Percentiles rank a stretch among this genome's conserved stretches.
Evolutionary conservation across 2,888 invertebrate species (phyloP).

Genomic region (Perizoma flavofasciatum): DNA sequence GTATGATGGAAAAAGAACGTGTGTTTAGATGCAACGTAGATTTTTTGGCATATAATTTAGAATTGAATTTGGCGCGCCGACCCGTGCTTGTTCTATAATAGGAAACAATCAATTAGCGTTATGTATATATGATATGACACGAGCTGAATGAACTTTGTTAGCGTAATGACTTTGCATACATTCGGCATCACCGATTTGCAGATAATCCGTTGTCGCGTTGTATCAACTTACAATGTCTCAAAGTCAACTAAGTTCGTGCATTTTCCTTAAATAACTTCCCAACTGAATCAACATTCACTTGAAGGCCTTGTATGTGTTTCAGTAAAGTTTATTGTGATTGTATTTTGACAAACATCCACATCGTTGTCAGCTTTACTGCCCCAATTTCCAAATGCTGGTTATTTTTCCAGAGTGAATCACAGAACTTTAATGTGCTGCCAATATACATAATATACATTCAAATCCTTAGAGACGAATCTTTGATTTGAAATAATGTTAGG

Average conservation of each 20-base stretch:
- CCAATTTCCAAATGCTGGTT: too few species aligned
- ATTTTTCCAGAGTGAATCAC: too few species aligned
- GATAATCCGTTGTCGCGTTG: background rate
- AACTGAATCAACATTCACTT: conserved; percentile 7
- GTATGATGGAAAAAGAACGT: too few species aligned
- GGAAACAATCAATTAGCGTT: background rate
- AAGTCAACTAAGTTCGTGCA: conserved; percentile 3
- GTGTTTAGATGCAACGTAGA: too few species aligned
- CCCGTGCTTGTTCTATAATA: background rate
- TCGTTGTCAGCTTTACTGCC: too few species aligned
- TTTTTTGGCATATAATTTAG: background rate
- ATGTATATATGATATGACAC: too few species aligned
- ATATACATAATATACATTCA: background rate
- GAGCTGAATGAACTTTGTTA: too few species aligned
- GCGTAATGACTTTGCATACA: too few species aligned
- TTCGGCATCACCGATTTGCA: background rate
- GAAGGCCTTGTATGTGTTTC: background rate
- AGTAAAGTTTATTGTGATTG: conserved; percentile 4
- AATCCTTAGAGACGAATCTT: background rate
- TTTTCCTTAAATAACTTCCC: conserved; percentile 13
- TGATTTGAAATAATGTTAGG: background rate
- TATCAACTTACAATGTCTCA: conserved; percentile 4
- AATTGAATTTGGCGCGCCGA: too few species aligned
- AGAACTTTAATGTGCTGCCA: too few species aligned
- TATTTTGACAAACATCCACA: too few species aligned